Conservation (phyloP, 2,797 vertebrate species). For the Knipowitschia caucasica region DNA sequence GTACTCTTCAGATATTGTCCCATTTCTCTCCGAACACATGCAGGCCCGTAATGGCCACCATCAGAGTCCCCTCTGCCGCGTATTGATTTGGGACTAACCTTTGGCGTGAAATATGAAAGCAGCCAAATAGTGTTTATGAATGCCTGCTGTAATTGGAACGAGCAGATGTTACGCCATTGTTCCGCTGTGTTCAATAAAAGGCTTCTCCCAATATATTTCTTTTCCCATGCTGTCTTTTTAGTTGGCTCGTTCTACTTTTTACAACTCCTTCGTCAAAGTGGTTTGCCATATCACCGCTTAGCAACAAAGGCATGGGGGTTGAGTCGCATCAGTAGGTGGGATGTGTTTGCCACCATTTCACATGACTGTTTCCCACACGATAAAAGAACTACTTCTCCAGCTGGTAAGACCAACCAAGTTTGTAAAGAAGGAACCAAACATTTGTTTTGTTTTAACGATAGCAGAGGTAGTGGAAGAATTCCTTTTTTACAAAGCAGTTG, state of each 20-base stretch:
- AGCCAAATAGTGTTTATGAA: constrained; percentile 61
- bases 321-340: background rate
- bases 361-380: too few species aligned
- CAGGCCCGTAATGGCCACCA: constrained; percentile 36
- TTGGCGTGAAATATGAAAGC: constrained; percentile 66
- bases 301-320: background rate
- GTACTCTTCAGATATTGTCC: constrained; percentile 40
- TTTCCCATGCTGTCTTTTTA: constrained; percentile 29
- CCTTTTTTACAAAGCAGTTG: too few species aligned
- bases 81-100: constrained; percentile 69
- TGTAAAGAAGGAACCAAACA: too few species aligned
- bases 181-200: constrained; percentile 60
- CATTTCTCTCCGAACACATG: constrained; percentile 49
- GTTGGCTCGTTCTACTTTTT: constrained; percentile 10
- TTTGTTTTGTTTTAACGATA: too few species aligned
- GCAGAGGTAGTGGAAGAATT: too few species aligned
- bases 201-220: constrained; percentile 43
- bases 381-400: too few species aligned
- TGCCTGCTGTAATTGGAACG: constrained; percentile 58
- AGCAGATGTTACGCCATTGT: constrained; percentile 60
- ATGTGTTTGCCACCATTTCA: background rate
- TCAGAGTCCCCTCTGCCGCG: constrained; percentile 29
- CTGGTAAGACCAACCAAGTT: too few species aligned
- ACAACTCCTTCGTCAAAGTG: background rate
- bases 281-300: background rate